Conservation (phyloP, 2,888 invertebrate species). For the Lepidonotus clava region DNA sequence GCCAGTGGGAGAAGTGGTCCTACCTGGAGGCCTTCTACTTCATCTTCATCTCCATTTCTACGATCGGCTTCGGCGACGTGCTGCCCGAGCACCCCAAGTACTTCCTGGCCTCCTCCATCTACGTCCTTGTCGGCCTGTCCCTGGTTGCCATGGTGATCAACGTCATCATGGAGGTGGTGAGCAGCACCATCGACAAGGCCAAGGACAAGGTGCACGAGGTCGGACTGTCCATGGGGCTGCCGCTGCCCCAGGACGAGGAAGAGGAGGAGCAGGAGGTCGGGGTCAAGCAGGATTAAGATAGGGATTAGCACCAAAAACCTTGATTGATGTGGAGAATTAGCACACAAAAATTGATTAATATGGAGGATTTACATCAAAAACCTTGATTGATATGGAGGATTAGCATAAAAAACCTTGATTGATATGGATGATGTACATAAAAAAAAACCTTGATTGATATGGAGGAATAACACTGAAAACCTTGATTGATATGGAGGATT, state of each 20-base stretch:
- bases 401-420: too few species aligned
- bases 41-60: constrained; percentile 97
- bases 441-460: too few species aligned
- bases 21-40: constrained; percentile 97
- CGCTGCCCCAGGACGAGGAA: constrained; percentile 53
- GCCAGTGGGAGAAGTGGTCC: constrained; percentile 87
- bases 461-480: too few species aligned
- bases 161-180: constrained; percentile 84
- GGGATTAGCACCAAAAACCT: background rate
- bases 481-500: too few species aligned
- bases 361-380: too few species aligned
- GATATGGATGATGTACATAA: too few species aligned
- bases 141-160: constrained; percentile 98
- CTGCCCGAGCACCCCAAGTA: constrained; percentile 92
- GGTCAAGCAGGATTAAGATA: constrained; percentile 40
- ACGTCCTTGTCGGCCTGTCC: constrained; percentile 95
- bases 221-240: constrained; percentile 51
- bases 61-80: constrained; percentile 97
- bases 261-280: constrained; percentile 1
- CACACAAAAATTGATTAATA: too few species aligned
- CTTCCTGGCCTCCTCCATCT: constrained; percentile 95
- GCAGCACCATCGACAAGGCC: constrained; percentile 68
- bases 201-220: constrained; percentile 67
- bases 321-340: too few species aligned
- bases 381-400: too few species aligned